phyloP scores from a whole-genome alignment of 2,888 invertebrate species.

The Mantis religiosa region DNA sequence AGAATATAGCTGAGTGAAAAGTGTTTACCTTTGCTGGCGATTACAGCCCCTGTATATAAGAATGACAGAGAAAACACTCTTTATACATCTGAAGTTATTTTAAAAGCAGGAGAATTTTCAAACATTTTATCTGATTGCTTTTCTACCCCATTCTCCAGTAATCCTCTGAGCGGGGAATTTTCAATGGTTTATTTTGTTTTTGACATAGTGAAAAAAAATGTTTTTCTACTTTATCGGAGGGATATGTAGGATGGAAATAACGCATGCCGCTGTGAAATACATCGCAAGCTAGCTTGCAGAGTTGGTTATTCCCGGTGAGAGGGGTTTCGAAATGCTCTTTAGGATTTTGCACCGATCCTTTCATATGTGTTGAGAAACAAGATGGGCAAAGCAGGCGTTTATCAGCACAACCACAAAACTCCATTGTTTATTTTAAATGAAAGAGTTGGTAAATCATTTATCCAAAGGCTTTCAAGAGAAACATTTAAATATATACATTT shows the following conservation, averaged over 20 bases:
- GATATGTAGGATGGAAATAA: background rate
- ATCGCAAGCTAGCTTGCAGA: background rate
- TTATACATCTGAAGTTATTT: background rate
- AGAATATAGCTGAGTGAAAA: background rate
- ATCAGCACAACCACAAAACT: too few relatives aligned
- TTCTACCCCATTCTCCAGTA: background rate
- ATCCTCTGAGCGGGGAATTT: background rate
- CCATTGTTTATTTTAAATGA: too few relatives aligned
- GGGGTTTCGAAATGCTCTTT: background rate
- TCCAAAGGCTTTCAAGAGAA: too few relatives aligned
- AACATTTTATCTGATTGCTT: background rate
- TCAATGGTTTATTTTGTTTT: background rate
- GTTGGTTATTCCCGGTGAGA: background rate
- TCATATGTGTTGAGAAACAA: too few relatives aligned
- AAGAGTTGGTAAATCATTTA: too few relatives aligned
- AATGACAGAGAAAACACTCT: background rate
- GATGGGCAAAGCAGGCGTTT: too few relatives aligned
- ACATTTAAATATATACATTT: too few relatives aligned
- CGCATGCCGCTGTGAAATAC: background rate
- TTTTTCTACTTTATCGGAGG: background rate
- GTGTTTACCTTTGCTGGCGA: background rate
- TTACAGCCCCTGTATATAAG: background rate
- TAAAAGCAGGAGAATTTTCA: background rate
- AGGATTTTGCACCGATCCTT: too few relatives aligned
- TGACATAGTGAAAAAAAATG: background rate